Conservation (phyloP, 2,888 invertebrate genomes). For the Mythimna ferrago region DNA sequence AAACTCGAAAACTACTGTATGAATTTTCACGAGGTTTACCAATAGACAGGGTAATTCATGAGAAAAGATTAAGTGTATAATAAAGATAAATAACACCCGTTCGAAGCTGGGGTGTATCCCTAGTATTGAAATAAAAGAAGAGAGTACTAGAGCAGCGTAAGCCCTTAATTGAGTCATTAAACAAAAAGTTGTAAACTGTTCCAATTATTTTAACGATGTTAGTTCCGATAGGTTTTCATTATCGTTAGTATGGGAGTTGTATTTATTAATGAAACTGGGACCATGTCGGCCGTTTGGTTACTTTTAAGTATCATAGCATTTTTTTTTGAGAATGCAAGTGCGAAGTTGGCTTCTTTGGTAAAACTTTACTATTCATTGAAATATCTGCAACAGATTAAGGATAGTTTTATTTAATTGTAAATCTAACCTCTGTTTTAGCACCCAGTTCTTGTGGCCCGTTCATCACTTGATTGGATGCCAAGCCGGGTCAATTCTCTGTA, state of each 20-base stretch:
- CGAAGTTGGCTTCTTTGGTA: conserved; percentile 61
- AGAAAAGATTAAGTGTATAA: no score
- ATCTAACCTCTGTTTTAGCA: conserved; percentile 74
- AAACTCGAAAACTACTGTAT: no score
- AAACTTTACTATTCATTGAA: not conserved
- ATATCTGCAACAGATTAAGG: no score
- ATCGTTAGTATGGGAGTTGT: not conserved
- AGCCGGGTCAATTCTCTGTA: conserved; percentile 87
- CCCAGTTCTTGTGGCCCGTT: conserved; percentile 85
- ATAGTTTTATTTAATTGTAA: not conserved
- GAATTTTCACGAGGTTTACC: no score
- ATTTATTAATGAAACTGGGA: conserved; percentile 11
- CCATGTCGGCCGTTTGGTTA: conserved; percentile 36
- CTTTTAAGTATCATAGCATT: conserved; percentile 7
- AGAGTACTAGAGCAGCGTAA: not conserved
- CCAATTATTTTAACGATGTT: conserved; percentile 27
- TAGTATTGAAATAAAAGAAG: not conserved
- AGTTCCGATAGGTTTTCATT: not conserved
- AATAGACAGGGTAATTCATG: no score
- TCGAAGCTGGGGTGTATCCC: no score
- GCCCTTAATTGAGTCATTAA: conserved; percentile 15
- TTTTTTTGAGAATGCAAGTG: conserved; percentile 25
- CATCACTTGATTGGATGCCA: conserved; percentile 88
- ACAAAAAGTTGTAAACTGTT: conserved; percentile 30
- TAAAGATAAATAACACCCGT: no score